phyloP scores from a whole-genome alignment of 2,888 invertebrate genomes.

The Melolontha melolontha region DNA sequence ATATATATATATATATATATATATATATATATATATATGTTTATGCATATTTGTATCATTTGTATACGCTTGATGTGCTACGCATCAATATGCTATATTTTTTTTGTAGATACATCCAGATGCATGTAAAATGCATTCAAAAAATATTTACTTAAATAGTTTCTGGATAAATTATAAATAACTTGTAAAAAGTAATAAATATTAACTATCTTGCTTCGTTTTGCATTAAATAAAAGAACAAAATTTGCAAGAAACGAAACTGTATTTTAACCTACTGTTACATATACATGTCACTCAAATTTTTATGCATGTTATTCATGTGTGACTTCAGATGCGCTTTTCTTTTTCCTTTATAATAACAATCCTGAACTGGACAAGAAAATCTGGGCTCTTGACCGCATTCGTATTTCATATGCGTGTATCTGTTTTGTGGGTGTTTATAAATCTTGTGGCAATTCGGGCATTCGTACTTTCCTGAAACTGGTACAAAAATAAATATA shows the following conservation, averaged over 20 bases:
- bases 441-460: conserved; percentile 45
- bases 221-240: background rate
- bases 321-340: conserved; percentile 47
- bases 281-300: conserved; percentile 5
- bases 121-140: too few species aligned
- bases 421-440: conserved; percentile 44
- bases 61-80: too few species aligned
- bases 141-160: too few species aligned
- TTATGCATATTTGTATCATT: too few species aligned
- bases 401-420: conserved; percentile 48
- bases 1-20: too few species aligned
- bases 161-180: too few species aligned
- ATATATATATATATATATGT: too few species aligned
- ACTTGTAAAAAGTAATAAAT: too few species aligned
- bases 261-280: conserved; percentile 26
- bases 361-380: conserved; percentile 46
- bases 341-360: conserved; percentile 48
- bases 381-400: conserved; percentile 50
- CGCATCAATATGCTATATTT: too few species aligned
- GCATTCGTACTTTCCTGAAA: conserved; percentile 41
- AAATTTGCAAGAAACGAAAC: conserved; percentile 8
- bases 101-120: too few species aligned
- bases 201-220: background rate
- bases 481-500: conserved; percentile 14
- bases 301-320: conserved; percentile 42